These are phyloP conservation scores for Tylochromis polylepis DNA, from an alignment of 2,113 vertebrate species.

Conservation along the genomic window DNA sequence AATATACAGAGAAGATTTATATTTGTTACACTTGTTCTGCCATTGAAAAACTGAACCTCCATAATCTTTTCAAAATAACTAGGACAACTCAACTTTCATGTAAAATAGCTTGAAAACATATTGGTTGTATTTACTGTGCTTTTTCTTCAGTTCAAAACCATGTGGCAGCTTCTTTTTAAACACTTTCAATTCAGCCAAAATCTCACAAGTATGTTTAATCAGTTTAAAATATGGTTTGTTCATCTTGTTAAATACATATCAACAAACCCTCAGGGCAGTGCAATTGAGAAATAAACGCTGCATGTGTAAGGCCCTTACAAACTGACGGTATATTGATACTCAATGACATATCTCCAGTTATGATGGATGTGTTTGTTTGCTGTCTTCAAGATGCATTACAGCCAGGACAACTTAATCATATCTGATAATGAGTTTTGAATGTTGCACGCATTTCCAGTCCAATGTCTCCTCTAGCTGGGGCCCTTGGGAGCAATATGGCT, in stretches of 20 bases:
- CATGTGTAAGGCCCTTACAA: background rate
- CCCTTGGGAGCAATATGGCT: background rate
- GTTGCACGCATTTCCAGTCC: background rate
- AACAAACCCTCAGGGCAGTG: background rate
- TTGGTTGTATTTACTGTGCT: background rate
- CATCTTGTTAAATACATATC: background rate
- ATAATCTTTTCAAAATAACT: background rate
- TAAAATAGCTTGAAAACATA: background rate
- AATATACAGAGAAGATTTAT: background rate
- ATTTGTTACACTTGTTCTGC: background rate
- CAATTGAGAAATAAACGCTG: background rate
- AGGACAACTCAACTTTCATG: too few species aligned
- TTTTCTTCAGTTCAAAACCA: background rate
- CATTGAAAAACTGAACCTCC: background rate
- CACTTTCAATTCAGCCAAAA: background rate
- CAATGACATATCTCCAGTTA: conserved; percentile 21
- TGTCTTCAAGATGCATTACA: conserved; percentile 8
- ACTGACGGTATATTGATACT: conserved; percentile 20
- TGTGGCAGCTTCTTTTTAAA: background rate
- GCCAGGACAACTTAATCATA: conserved; percentile 25
- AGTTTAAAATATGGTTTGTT: background rate
- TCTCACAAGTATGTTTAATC: background rate
- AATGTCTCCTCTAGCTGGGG: background rate
- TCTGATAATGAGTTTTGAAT: conserved; percentile 20
- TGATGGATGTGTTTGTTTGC: conserved; percentile 36